phyloP scores from a whole-genome alignment of 2,797 vertebrate species.

The Pelobates cultripes region DNA sequence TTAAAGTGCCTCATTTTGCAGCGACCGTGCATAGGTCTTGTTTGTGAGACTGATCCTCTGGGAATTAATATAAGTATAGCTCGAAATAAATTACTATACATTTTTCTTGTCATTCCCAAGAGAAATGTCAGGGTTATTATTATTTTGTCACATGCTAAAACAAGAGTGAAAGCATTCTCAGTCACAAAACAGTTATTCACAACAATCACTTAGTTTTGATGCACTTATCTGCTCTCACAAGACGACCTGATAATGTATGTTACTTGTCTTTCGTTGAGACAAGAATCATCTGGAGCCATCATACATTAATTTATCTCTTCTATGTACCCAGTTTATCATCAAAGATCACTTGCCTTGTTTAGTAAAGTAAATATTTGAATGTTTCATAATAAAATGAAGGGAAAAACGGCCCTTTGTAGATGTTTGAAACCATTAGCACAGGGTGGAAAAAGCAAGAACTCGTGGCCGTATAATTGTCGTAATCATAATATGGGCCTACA shows the following conservation, averaged over 20 bases:
- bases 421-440: too few relatives aligned
- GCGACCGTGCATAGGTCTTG: neutral
- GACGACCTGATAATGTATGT: slow-evolving; percentile 45
- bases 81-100: slow-evolving; percentile 13
- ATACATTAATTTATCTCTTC: slow-evolving; percentile 41
- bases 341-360: slow-evolving; percentile 21
- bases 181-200: slow-evolving; percentile 14
- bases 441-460: too few relatives aligned
- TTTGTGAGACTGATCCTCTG: neutral
- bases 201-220: slow-evolving; percentile 36
- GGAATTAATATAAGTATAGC: neutral
- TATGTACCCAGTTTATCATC: slow-evolving; percentile 36
- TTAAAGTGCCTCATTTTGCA: neutral
- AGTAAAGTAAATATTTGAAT: slow-evolving; percentile 14
- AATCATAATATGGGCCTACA: too few relatives aligned
- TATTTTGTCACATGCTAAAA: slow-evolving; percentile 21
- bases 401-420: too few relatives aligned
- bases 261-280: slow-evolving; percentile 44
- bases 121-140: slow-evolving; percentile 30
- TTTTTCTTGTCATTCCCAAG: neutral
- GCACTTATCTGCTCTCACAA: slow-evolving; percentile 43
- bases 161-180: neutral
- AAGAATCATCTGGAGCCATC: slow-evolving; percentile 41
- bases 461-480: too few relatives aligned
- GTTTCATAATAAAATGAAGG: slow-evolving; percentile 10